phyloP scores from a whole-genome alignment of 2,113 vertebrate species.

The Sminthopsis crassicaudata region DNA sequence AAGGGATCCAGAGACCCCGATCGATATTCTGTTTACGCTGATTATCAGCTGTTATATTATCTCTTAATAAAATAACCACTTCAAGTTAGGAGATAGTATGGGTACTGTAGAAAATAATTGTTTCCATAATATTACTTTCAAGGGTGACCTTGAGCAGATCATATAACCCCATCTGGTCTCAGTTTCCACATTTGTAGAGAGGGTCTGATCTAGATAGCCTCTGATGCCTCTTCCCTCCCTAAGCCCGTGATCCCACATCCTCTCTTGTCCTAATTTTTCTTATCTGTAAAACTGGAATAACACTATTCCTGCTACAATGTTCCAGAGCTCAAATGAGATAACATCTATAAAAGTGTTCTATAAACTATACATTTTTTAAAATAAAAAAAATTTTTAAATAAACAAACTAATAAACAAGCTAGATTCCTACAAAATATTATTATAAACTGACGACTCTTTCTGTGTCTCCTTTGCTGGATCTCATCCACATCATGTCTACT shows the following conservation, averaged over 20 bases:
- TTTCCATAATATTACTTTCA: background rate
- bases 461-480: background rate
- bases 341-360: background rate
- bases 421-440: background rate
- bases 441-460: background rate
- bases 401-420: too few relatives aligned
- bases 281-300: background rate
- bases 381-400: too few relatives aligned
- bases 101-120: background rate
- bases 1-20: background rate
- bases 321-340: background rate
- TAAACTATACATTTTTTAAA: background rate
- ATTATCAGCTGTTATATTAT: conserved; percentile 3
- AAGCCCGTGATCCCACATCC: background rate
- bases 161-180: background rate
- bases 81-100: background rate
- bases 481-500: background rate
- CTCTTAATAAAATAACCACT: too few relatives aligned
- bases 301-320: background rate
- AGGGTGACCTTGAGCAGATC: background rate
- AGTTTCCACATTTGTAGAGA: background rate
- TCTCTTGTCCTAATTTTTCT: background rate
- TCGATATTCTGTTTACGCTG: background rate
- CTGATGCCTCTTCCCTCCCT: background rate
- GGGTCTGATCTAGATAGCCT: background rate